Evolutionary conservation across 2,888 invertebrate genomes (phyloP), one percentile per base, ranked within the genome.

Genomic region (Napeogenes inachia): DNA sequence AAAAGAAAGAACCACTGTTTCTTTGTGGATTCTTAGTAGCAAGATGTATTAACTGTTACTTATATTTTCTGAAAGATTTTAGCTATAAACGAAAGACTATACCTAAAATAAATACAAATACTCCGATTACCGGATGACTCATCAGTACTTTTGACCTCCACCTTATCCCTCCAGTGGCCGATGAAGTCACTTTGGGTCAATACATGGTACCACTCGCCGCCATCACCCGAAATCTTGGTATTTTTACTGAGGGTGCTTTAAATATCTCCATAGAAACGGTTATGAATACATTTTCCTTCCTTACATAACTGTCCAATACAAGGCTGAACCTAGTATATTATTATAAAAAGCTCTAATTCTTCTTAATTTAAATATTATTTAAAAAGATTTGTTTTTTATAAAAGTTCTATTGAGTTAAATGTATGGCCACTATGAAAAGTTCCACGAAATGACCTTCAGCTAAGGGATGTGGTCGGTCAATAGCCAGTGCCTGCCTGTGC

Each of bases 401-500:
- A n/a, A n/a, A 47, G 13, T 21, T 47, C 4, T 13, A n/a, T 4
- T 21, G n/a, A n/a, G 2, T 47, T 47, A 21, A 47, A 50, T 21
- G 30, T 30, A 10, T 50, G 8, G 21, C 30, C 8, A 10, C 2
- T 30, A 30, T 2, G 8, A 10, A 42, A 42, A 10, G 42, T 6
- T 42, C 10, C 42, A 2, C 46, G 32, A 53, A 78, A 66, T 79
- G 80, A 78, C 78, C 81, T 72, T 71, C 70, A 70, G 71, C 68
- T 70, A 57, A 60, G 56, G 59, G 63, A 60, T 58, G 42, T 57
- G 65, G 54, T 65, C 83, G 86, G 87, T 85, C 87, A 87, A 86
- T 86, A 86, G 79, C 71, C 77, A 76, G 87, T 87, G 77, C 84
- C 82, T 73, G 80, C 75, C 78, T 70, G 80, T 80, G 72, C 85